A percentile compares a stretch with the other conserved stretches of the same genome.
These are phyloP conservation scores for Trachurus trachurus DNA, from an alignment of 2,797 vertebrate species.

Conservation along the genomic window DNA sequence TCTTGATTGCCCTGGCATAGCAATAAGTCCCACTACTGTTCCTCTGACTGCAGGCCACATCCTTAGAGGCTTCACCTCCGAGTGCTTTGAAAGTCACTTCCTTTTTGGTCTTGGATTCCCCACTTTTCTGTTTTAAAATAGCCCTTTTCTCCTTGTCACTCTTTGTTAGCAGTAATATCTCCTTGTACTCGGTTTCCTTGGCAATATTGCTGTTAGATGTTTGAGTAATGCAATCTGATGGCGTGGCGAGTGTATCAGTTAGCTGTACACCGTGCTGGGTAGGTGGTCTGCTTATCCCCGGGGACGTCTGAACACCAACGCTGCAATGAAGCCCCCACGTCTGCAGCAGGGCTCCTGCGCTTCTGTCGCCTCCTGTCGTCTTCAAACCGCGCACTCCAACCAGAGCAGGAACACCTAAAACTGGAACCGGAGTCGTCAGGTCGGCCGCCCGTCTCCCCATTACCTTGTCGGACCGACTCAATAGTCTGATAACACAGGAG, in stretches of 20 bases:
- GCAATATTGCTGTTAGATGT: slow-evolving; percentile 62
- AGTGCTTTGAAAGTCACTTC: slow-evolving; percentile 86
- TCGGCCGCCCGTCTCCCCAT: slow-evolving; percentile 87
- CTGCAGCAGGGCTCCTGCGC: slow-evolving; percentile 65
- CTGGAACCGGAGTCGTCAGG: slow-evolving; percentile 84
- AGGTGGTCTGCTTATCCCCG: slow-evolving; percentile 74
- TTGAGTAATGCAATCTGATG: slow-evolving; percentile 59
- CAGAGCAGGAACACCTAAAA: slow-evolving; percentile 84
- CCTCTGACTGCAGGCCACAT: slow-evolving; percentile 66
- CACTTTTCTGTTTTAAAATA: slow-evolving; percentile 80
- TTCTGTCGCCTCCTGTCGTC: slow-evolving; percentile 73
- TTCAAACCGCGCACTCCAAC: slow-evolving; percentile 83
- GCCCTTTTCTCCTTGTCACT: slow-evolving; percentile 77
- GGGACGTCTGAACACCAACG: slow-evolving; percentile 86
- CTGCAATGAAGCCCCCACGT: slow-evolving; percentile 82
- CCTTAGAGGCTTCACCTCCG: slow-evolving; percentile 67
- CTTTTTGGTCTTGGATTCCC: slow-evolving; percentile 82
- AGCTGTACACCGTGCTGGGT: slow-evolving; percentile 47
- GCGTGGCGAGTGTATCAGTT: slow-evolving; percentile 52
- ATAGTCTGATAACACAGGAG: slow-evolving; percentile 49
- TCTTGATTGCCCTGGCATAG: slow-evolving; percentile 78
- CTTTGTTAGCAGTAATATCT: slow-evolving; percentile 58
- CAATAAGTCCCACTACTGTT: slow-evolving; percentile 67
- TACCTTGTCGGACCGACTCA: slow-evolving; percentile 57
- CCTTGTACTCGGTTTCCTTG: slow-evolving; percentile 62